Evolutionary conservation across 2,113 vertebrate species (phyloP).

Genomic region (Prietella phreatophila): DNA sequence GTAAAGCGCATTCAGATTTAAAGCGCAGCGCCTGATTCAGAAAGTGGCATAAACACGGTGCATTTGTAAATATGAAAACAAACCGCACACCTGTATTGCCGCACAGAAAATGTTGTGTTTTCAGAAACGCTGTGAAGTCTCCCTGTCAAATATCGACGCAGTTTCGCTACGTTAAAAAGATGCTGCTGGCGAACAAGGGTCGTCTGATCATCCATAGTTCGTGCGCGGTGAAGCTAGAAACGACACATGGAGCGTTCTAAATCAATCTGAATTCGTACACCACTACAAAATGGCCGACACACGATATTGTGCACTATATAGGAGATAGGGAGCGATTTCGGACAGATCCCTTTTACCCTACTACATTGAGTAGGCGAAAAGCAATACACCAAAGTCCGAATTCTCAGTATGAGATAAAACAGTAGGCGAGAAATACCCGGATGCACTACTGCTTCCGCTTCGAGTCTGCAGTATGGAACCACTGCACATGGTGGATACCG

Average conservation of each 20-base stretch:
- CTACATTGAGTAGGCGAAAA: too few relatives aligned
- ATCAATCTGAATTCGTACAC: too few relatives aligned
- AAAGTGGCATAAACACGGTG: neutral
- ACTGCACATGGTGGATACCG: too few relatives aligned
- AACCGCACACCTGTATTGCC: slow-evolving; percentile 78
- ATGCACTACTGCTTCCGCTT: too few relatives aligned
- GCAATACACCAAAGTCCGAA: too few relatives aligned
- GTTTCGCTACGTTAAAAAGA: slow-evolving; percentile 66
- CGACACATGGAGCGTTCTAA: neutral
- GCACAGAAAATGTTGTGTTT: slow-evolving; percentile 64
- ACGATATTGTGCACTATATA: too few relatives aligned
- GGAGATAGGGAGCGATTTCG: too few relatives aligned
- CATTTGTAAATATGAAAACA: neutral
- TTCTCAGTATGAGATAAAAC: too few relatives aligned
- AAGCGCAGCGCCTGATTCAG: neutral
- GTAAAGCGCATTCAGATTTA: neutral
- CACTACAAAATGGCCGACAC: too few relatives aligned
- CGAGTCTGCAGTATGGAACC: too few relatives aligned
- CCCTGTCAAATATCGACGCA: slow-evolving; percentile 75
- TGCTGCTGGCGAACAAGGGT: slow-evolving; percentile 75
- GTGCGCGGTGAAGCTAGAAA: neutral
- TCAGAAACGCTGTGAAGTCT: slow-evolving; percentile 66
- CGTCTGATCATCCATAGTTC: slow-evolving; percentile 64
- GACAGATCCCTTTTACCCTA: too few relatives aligned
- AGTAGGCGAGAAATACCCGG: too few relatives aligned